Percentiles rank a stretch among this genome's conserved stretches.
These are phyloP conservation scores for Oxyteleia sp. DNA, from an alignment of 2,888 invertebrate species.

Conservation along the genomic window DNA sequence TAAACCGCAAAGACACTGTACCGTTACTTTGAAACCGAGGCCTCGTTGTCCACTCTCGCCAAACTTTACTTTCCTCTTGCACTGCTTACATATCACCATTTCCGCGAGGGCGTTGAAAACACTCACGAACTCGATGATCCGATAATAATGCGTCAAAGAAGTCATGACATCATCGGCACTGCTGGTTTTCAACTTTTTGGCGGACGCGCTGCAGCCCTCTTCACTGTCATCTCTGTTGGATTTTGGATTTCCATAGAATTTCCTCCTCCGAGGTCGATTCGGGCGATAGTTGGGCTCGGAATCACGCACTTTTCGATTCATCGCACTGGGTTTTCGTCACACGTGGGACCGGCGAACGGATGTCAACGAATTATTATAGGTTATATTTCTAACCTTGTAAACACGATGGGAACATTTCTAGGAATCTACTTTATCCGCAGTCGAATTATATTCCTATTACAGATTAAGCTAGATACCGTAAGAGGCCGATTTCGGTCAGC, in stretches of 20 bases:
- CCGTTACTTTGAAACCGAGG: slow-evolving; percentile 18
- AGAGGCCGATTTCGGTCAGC: slow-evolving; percentile 31
- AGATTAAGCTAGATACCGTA: slow-evolving; percentile 22
- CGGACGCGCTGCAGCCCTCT: slow-evolving; percentile 13
- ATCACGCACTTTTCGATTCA: slow-evolving; percentile 22
- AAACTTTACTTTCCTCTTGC: slow-evolving; percentile 24
- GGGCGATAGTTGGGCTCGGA: slow-evolving; percentile 18
- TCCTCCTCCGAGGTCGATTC: slow-evolving; percentile 6
- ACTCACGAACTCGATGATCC: slow-evolving; percentile 7
- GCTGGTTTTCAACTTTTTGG: slow-evolving; percentile 34
- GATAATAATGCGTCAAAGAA: not conserved
- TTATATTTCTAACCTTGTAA: slow-evolving; percentile 39
- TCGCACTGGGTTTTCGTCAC: slow-evolving; percentile 2
- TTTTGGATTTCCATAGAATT: not conserved
- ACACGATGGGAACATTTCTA: slow-evolving; percentile 37
- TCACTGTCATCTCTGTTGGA: not conserved
- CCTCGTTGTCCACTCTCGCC: slow-evolving; percentile 24
- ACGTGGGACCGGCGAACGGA: not conserved
- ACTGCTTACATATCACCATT: slow-evolving; percentile 20
- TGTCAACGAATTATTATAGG: not conserved
- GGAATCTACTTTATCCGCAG: slow-evolving; percentile 33
- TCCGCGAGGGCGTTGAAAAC: slow-evolving; percentile 26
- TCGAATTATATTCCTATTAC: slow-evolving; percentile 20
- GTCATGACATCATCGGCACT: slow-evolving; percentile 17
- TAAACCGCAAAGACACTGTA: slow-evolving; percentile 17